A percentile compares a stretch with the other conserved stretches of the same genome.
Evolutionary conservation across 1,140 invertebrate species (phyloP).

Genomic region (Drepana arcuata): DNA sequence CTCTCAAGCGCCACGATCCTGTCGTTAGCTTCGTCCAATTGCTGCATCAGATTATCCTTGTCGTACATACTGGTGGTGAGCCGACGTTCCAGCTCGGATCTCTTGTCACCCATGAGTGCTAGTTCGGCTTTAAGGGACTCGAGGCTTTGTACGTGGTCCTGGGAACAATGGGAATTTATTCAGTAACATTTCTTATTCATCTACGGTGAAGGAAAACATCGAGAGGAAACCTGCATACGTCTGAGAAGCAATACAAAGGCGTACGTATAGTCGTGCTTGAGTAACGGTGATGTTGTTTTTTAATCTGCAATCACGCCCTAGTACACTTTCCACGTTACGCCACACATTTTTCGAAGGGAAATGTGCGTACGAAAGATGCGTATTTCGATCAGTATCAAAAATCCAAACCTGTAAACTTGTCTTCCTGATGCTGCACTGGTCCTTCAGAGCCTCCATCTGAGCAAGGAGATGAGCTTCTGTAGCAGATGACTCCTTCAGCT

Average conservation of each 20-base stretch:
- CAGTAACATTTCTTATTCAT: too few relatives aligned
- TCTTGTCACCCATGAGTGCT: slow-evolving; percentile 86
- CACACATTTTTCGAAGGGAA: too few relatives aligned
- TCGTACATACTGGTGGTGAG: slow-evolving; percentile 82
- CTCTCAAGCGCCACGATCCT: slow-evolving; percentile 88
- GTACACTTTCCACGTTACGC: too few relatives aligned
- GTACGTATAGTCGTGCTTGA: too few relatives aligned
- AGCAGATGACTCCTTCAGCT: slow-evolving; percentile 87
- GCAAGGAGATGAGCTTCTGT: slow-evolving; percentile 85
- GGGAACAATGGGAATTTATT: too few relatives aligned
- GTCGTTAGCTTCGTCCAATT: slow-evolving; percentile 91
- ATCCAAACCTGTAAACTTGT: slow-evolving; percentile 77
- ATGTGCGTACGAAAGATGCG: too few relatives aligned
- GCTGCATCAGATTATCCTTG: slow-evolving; percentile 82
- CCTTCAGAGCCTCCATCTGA: slow-evolving; percentile 85
- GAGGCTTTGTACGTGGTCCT: slow-evolving; percentile 91
- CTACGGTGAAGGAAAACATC: too few relatives aligned
- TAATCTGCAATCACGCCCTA: too few relatives aligned
- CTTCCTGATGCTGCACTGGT: slow-evolving; percentile 87
- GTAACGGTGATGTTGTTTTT: too few relatives aligned
- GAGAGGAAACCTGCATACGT: too few relatives aligned
- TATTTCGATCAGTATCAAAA: too few relatives aligned
- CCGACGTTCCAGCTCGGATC: slow-evolving; percentile 87
- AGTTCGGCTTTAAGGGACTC: slow-evolving; percentile 92
- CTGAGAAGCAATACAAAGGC: too few relatives aligned